Conservation (phyloP, 2,113 vertebrate species). For the Otis tarda region DNA sequence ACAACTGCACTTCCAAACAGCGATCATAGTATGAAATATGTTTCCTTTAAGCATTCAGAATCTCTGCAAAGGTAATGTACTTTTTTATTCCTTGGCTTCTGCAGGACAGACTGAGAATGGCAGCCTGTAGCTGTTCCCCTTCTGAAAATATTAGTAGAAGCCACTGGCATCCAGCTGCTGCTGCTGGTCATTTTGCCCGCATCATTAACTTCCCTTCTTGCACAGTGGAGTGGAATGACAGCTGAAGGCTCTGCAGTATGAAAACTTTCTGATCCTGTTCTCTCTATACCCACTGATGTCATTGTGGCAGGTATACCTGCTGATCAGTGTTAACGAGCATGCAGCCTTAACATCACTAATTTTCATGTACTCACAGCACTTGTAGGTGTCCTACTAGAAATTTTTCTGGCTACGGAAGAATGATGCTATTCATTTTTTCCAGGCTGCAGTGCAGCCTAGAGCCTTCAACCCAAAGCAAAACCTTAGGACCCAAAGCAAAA, state of each 20-base stretch:
- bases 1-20: too few relatives aligned
- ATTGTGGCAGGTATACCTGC: neutral
- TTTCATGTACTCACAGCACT: neutral
- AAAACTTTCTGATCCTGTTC: neutral
- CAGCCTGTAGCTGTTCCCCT: neutral
- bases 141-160: neutral
- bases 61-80: neutral
- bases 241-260: neutral
- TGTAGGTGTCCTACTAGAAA: neutral
- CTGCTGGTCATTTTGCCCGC: neutral
- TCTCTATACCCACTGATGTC: neutral
- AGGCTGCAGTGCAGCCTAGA: neutral
- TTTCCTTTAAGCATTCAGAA: neutral
- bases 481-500: neutral
- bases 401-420: neutral
- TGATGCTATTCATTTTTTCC: neutral
- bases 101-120: neutral
- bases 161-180: neutral
- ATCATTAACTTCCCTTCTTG: neutral
- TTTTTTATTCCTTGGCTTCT: neutral
- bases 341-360: neutral
- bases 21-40: neutral
- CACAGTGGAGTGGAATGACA: neutral
- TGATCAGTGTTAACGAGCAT: neutral
- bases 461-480: neutral